Conservation (phyloP, 35 echinoderm and acorn worm species). For the Stichopus chloronotus region DNA sequence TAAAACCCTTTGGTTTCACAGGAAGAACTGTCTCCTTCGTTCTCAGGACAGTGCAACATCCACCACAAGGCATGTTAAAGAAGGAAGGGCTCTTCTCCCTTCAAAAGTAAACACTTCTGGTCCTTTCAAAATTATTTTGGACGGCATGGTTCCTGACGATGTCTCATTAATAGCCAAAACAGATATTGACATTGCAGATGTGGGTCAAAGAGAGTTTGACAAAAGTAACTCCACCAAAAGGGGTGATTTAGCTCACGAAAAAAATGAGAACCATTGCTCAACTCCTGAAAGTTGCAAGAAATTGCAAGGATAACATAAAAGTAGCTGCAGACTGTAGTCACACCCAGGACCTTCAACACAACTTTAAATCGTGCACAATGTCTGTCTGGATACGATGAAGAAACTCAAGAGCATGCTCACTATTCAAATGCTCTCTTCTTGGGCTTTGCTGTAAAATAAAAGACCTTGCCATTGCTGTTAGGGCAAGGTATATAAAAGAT, state of each 20-base stretch:
- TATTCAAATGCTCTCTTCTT: slow-evolving; percentile 47
- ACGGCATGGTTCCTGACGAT: slow-evolving; percentile 1
- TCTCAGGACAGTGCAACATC: not conserved
- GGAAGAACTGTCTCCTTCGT: not conserved
- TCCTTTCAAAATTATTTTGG: slow-evolving; percentile 15
- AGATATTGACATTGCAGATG: slow-evolving; percentile 46
- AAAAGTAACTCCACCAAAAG: slow-evolving; percentile 48
- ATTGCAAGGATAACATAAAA: slow-evolving; percentile 5
- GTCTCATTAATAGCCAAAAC: slow-evolving; percentile 6
- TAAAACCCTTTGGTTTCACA: slow-evolving; percentile 36
- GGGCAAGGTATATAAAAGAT: slow-evolving; percentile 6
- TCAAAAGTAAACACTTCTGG: not conserved
- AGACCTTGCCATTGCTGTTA: slow-evolving; percentile 48
- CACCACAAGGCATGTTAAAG: not conserved
- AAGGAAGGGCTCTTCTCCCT: slow-evolving; percentile 27
- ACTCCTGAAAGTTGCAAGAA: slow-evolving; percentile 41
- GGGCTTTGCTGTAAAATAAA: slow-evolving; percentile 34
- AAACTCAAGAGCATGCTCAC: slow-evolving; percentile 18
- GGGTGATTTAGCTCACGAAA: too few relatives aligned
- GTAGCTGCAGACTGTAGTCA: slow-evolving; percentile 49
- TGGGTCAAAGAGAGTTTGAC: slow-evolving; percentile 37
- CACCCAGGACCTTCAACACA: slow-evolving; percentile 16
- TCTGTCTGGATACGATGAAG: slow-evolving; percentile 51
- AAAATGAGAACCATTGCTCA: slow-evolving; percentile 22
- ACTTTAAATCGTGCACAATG: not conserved